phyloP scores from a whole-genome alignment of 2,113 vertebrate species.

The Notothenia coriiceps region DNA sequence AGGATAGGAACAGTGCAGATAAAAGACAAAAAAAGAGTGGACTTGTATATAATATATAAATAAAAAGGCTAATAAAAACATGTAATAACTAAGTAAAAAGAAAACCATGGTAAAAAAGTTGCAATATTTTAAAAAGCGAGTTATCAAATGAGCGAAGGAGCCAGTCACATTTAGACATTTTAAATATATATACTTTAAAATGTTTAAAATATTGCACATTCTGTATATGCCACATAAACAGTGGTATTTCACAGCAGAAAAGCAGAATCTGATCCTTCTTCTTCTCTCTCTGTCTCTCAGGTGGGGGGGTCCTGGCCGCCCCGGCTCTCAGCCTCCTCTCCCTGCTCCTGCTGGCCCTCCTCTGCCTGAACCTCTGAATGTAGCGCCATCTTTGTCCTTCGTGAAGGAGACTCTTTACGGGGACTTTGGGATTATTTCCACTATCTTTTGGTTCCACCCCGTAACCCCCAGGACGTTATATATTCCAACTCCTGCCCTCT shows the following conservation, averaged over 20 bases:
- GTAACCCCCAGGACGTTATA: conserved; percentile 85
- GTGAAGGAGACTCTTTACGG: conserved; percentile 85
- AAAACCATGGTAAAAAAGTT: no score
- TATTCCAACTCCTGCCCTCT: conserved; percentile 73
- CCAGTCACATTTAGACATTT: no score
- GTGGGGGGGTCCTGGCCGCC: conserved; percentile 69
- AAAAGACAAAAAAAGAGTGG: no score
- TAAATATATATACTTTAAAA: no score
- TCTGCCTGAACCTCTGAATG: conserved; percentile 93
- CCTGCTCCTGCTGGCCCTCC: conserved; percentile 85
- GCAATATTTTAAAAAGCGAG: no score
- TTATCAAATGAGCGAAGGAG: no score
- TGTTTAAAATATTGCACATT: no score
- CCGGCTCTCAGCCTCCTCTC: conserved; percentile 79
- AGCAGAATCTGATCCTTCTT: neutral
- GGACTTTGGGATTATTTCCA: conserved; percentile 84
- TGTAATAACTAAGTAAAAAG: no score
- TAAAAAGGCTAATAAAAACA: no score
- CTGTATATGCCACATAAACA: no score
- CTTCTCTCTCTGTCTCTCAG: conserved; percentile 55
- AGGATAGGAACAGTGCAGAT: no score
- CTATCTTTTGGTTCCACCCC: conserved; percentile 85
- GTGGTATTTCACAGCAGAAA: neutral
- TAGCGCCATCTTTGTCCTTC: conserved; percentile 85
- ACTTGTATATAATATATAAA: no score